Evolutionary conservation across 1,140 invertebrate genomes (phyloP), one percentile per base, ranked within the genome.

Genomic region (Littorina saxatilis): DNA sequence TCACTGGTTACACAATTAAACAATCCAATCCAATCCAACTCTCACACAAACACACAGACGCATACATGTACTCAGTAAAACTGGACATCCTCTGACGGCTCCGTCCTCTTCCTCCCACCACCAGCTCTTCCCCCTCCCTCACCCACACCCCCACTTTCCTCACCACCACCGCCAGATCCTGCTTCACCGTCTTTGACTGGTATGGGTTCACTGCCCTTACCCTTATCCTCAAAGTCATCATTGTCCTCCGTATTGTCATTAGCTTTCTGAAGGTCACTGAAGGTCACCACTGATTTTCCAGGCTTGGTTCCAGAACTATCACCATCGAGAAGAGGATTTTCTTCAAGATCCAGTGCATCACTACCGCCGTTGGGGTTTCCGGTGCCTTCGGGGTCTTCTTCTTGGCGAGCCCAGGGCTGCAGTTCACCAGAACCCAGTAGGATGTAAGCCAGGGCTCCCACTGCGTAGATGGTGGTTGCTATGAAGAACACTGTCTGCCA

Each of bases 401-500:
- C 52, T 27, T 61, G 75, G 13, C 50, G 29, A 0, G 84, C 85
- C 89, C 89, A 90, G 20, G 76, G 43, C 50, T 90, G 90, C 20
- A 87, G 66, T n/a, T 90, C 87, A 43, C 91, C 90, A 29, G 85
- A 87, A 23, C 84, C 90, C 68, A 91, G 85, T 11, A 91, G 40
- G 20, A 88, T 73, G 79, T 86, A 92, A 79, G 90, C 84, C 2
- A 91, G 35, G 27, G 87, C 86, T 52, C 90, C 90, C 35, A 87
- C 83, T 0, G 85, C 61, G 75, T 90, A 89, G 35, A 92, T 83
- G 4, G 82, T 83, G 32, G 88, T 86, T 15, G 88, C 85, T 20
- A 90, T 85, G 37, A 87, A 87, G 82, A 92, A 91, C 2, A 90
- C 88, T 15, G 84, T 80, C 80, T 87, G 85, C 89, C 89, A 90